Base-by-base conservation (phyloP, 2,888 invertebrate species). In the Pyrocoelia pectoralis region DNA sequence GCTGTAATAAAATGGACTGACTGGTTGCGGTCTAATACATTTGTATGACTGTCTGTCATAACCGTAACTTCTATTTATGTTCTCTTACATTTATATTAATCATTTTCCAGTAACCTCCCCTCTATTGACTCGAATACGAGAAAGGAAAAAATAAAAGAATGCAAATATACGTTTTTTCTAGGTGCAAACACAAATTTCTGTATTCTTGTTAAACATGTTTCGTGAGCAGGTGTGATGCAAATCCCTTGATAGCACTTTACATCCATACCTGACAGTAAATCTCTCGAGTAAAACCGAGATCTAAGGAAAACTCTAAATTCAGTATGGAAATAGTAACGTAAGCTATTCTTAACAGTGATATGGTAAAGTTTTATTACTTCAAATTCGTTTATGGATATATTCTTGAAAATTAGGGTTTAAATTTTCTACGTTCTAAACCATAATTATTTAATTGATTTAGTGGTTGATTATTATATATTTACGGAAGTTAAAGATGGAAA, bases 1-100 rank as follows among this genome's bases (percentile, higher is more conserved):
- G 65, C 57, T 51, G 55, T 63, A 64, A 61, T 67, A 67, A 67
- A 67, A 61, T 58, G 43, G 61, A 54, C 61, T 52, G 46, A 54
- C 57, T 43, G 48, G 38, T 46, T 61, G 58, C 48, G 62, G 56
- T 59, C 65, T 65, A 59, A 65, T 65, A 56, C 61, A 65, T 65
- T 56, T 61, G 52, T 65, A 60, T 61, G 56, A 61, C 55, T 57
- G 65, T 52, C 61, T 13, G 17, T 46, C 46, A 46, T 46, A 46
- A 46, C 15, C 46, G 61, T 65, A 65, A 67, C 65, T 28, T 65
- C 61, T 59, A 59, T 65, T 65, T 65, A 67, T 62, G 59, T 46
- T 46, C 17, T 46, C 17, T 46, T 46, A 46, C 15, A 46, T 46
- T 46, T 46, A 46, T 46, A 17, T 46, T 46, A 46, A 46, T 46